Evolutionary conservation across 2,888 invertebrate species (phyloP).

Genomic region (Phrixothrix hirtus): DNA sequence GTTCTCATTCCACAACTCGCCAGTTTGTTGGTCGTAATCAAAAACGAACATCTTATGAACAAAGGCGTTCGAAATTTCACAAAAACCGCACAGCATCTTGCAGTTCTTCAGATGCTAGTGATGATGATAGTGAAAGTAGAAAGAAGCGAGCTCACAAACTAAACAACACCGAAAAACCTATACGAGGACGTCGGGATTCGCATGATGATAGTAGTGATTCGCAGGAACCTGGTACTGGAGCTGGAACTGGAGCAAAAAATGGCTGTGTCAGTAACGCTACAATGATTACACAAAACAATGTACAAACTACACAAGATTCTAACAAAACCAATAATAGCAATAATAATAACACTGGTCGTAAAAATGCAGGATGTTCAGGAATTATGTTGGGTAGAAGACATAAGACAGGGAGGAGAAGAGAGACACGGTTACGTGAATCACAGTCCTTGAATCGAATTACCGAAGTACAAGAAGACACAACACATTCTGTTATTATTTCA

Average conservation of each 20-base stretch:
- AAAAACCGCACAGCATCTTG: slow-evolving; percentile 84
- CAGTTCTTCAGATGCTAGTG: slow-evolving; percentile 92
- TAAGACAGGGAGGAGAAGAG: slow-evolving; percentile 61
- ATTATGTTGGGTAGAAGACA: slow-evolving; percentile 59
- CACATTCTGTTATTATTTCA: slow-evolving; percentile 48
- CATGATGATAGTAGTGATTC: slow-evolving; percentile 87
- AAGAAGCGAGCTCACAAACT: slow-evolving; percentile 80
- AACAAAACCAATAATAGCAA: slow-evolving; percentile 42
- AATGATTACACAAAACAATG: slow-evolving; percentile 25
- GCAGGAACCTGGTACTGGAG: slow-evolving; percentile 66
- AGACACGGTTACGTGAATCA: slow-evolving; percentile 74
- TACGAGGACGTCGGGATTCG: slow-evolving; percentile 68
- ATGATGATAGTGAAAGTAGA: slow-evolving; percentile 80
- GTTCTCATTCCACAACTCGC: slow-evolving; percentile 36
- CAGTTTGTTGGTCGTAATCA: slow-evolving; percentile 49
- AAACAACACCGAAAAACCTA: slow-evolving; percentile 58
- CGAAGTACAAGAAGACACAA: slow-evolving; percentile 77
- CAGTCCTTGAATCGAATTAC: slow-evolving; percentile 85
- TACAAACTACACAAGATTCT: slow-evolving; percentile 25
- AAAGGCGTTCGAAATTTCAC: slow-evolving; percentile 69
- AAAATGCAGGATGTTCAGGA: slow-evolving; percentile 46
- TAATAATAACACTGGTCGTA: slow-evolving; percentile 45
- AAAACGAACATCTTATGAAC: slow-evolving; percentile 56
- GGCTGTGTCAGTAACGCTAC: slow-evolving; percentile 54
- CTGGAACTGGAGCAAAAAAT: slow-evolving; percentile 31